phyloP scores from a whole-genome alignment of 2,888 invertebrate species.

The Branchellion lobata region DNA sequence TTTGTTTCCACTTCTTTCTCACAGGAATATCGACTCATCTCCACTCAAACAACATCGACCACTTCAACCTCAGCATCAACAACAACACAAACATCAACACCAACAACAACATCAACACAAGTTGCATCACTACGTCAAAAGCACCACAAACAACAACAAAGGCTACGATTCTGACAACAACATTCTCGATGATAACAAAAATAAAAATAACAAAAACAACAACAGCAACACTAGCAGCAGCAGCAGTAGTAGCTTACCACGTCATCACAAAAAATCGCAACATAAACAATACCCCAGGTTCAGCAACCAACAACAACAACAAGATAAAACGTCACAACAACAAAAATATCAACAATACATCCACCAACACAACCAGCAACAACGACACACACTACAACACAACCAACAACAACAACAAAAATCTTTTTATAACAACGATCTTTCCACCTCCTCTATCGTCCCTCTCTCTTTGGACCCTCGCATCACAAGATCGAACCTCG shows the following conservation, averaged over 20 bases:
- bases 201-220: not conserved
- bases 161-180: constrained; percentile 7
- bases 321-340: not conserved
- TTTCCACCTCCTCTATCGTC: constrained; percentile 24
- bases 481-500: constrained; percentile 34
- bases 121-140: not conserved
- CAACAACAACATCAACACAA: too few relatives aligned
- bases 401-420: not conserved
- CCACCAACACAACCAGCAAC: not conserved
- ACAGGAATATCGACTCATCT: too few relatives aligned
- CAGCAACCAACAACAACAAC: not conserved
- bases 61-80: too few relatives aligned
- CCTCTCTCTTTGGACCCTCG: constrained; percentile 37
- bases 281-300: not conserved
- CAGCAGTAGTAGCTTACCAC: not conserved
- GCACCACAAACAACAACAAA: not conserved
- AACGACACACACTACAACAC: not conserved
- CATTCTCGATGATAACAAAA: not conserved
- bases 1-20: too few relatives aligned
- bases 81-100: not conserved
- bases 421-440: not conserved
- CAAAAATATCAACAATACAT: not conserved
- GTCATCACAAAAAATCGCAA: not conserved
- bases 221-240: not conserved
- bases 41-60: too few relatives aligned